Conservation (phyloP, 1,140 invertebrate species). For the Pogonomyrmex californicus region DNA sequence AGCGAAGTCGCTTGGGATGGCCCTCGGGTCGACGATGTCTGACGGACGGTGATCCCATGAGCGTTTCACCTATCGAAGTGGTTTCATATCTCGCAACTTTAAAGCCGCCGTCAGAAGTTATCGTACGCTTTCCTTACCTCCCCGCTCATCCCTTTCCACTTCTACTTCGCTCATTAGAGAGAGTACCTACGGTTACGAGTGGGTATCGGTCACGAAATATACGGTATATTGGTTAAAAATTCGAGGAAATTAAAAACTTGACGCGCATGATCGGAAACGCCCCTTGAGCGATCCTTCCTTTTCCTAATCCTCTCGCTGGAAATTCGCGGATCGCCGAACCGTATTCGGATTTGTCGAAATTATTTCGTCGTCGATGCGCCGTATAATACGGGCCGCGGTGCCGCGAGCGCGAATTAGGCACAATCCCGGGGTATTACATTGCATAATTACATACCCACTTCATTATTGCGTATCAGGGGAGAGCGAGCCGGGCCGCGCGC, state of each 20-base stretch:
- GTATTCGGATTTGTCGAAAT: conserved; percentile 59
- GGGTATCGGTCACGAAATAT: neutral
- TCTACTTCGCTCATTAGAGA: neutral
- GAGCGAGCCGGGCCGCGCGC: conserved; percentile 38
- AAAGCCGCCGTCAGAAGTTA: conserved; percentile 80
- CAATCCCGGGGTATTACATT: conserved; percentile 65
- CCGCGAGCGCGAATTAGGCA: conserved; percentile 60
- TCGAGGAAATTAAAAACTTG: neutral
- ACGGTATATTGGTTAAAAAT: neutral
- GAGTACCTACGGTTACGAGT: neutral
- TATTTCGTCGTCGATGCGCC: conserved; percentile 54
- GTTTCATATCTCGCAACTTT: conserved; percentile 81
- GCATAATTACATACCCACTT: conserved; percentile 65
- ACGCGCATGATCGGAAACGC: conserved; percentile 3
- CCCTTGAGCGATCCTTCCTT: conserved; percentile 16
- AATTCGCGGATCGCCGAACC: conserved; percentile 47
- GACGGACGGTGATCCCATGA: conserved; percentile 71
- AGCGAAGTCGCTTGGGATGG: conserved; percentile 74
- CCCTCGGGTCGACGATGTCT: conserved; percentile 61
- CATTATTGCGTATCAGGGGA: conserved; percentile 58
- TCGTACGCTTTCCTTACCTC: conserved; percentile 55
- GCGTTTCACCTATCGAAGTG: conserved; percentile 78
- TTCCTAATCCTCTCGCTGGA: conserved; percentile 28
- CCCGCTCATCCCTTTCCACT: neutral
- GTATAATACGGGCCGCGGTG: conserved; percentile 52